Conservation (phyloP, 2,797 vertebrate genomes). For the Tarsius wallacei region DNA sequence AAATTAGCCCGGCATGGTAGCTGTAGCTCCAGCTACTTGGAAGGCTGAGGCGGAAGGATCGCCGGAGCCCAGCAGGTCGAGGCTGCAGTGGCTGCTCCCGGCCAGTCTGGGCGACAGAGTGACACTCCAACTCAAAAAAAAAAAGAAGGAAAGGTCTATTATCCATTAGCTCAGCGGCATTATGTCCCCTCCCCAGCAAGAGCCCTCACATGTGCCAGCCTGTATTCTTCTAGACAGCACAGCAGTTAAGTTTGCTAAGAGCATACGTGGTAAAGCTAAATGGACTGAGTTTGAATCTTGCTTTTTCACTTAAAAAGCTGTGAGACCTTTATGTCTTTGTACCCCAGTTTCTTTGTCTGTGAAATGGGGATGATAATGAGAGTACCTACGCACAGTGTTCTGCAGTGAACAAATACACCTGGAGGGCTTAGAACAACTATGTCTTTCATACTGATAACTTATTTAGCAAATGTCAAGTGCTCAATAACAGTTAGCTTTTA, state of each 20-base stretch:
- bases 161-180: accelerated
- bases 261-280: neutral
- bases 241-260: neutral
- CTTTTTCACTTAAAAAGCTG: neutral
- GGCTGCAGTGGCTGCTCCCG: too few species aligned
- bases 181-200: accelerated
- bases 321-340: neutral
- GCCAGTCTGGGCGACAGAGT: too few species aligned
- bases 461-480: neutral
- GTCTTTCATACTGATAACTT: neutral
- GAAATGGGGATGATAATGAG: neutral
- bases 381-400: neutral
- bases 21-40: too few species aligned
- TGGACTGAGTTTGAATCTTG: neutral
- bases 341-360: neutral
- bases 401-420: neutral
- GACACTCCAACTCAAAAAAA: too few species aligned
- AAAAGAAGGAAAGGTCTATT: neutral
- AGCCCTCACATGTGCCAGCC: neutral
- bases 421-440: neutral
- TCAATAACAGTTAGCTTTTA: neutral
- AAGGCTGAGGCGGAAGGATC: too few species aligned
- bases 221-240: accelerated
- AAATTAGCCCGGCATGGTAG: too few species aligned
- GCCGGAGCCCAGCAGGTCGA: too few species aligned